Evolutionary conservation across 2,797 vertebrate genomes (phyloP).

Genomic region (Urophycis tenuis): DNA sequence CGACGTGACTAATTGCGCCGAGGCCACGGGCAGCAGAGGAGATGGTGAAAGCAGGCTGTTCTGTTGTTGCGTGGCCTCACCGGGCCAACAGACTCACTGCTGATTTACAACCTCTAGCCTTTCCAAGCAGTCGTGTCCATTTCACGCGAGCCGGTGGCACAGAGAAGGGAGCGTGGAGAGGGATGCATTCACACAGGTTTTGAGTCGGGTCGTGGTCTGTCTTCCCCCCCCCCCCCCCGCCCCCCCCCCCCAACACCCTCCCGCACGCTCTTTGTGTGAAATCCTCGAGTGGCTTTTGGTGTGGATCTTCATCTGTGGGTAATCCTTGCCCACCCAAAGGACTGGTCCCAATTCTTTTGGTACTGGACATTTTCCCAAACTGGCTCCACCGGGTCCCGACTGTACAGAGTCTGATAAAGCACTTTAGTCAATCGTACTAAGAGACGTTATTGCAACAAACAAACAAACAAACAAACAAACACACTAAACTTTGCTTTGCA

Average conservation of each 20-base stretch:
- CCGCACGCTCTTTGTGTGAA: slow-evolving; percentile 52
- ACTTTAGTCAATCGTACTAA: slow-evolving; percentile 68
- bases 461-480: too few relatives aligned
- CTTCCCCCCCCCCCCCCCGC: too few relatives aligned
- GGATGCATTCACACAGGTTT: slow-evolving; percentile 47
- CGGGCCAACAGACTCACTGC: not conserved
- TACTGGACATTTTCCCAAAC: slow-evolving; percentile 33
- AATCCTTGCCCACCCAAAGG: slow-evolving; percentile 18
- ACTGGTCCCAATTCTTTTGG: slow-evolving; percentile 30
- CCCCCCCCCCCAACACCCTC: too few relatives aligned
- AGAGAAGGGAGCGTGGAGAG: slow-evolving; percentile 34
- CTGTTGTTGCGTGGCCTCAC: not conserved
- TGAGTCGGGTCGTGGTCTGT: not conserved
- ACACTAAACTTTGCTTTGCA: not conserved
- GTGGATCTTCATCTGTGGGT: slow-evolving; percentile 44
- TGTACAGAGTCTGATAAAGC: slow-evolving; percentile 66
- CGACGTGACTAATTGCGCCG: too few relatives aligned
- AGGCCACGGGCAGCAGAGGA: too few relatives aligned
- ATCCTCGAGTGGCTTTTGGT: slow-evolving; percentile 50
- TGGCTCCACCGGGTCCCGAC: slow-evolving; percentile 18
- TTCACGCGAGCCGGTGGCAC: not conserved
- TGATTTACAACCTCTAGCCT: too few relatives aligned
- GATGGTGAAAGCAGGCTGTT: not conserved
- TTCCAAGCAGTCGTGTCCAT: not conserved
- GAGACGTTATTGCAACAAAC: slow-evolving; percentile 37